Evolutionary conservation across 92 coral and sea anemone genomes (phyloP).

Genomic region (Porites divaricata): DNA sequence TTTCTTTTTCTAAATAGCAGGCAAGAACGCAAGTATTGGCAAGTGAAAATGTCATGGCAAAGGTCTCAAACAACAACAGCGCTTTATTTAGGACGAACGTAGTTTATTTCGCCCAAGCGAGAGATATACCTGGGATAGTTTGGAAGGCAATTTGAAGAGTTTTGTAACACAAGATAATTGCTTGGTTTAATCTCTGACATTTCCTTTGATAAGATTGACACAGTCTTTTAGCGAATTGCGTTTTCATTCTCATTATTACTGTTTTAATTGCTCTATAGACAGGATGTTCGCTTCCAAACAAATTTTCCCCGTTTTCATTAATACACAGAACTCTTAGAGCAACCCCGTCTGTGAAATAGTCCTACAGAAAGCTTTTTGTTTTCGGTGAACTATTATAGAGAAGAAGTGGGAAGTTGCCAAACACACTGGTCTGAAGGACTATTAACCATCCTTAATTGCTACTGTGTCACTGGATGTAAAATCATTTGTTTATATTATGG

Average conservation of each 20-base stretch:
- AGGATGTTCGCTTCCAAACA: conserved; percentile 59
- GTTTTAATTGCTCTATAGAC: conserved; percentile 87
- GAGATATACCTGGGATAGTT: conserved; percentile 61
- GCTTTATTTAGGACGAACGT: background rate
- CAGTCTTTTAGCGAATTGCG: conserved; percentile 69
- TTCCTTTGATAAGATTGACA: conserved; percentile 71
- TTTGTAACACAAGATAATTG: conserved; percentile 74
- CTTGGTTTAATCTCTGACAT: conserved; percentile 82
- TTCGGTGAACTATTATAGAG: background rate
- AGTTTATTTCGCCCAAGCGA: background rate
- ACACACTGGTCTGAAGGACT: conserved; percentile 30
- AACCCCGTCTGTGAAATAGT: background rate
- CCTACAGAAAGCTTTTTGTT: too few relatives aligned
- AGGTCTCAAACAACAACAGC: background rate
- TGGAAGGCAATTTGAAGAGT: conserved; percentile 52
- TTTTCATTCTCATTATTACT: conserved; percentile 66
- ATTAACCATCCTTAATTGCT: conserved; percentile 78
- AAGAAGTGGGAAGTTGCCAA: conserved; percentile 17
- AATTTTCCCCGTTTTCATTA: conserved; percentile 10
- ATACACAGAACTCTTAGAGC: background rate
- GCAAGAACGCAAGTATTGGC: too few relatives aligned
- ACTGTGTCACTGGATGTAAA: conserved; percentile 59
- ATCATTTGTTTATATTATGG: conserved; percentile 80
- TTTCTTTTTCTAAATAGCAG: conserved; percentile 20
- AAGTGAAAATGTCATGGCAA: background rate